These are phyloP conservation scores for Protobothrops flavoviridis DNA, from an alignment of 2,113 vertebrate genomes.

Conservation along the genomic window DNA sequence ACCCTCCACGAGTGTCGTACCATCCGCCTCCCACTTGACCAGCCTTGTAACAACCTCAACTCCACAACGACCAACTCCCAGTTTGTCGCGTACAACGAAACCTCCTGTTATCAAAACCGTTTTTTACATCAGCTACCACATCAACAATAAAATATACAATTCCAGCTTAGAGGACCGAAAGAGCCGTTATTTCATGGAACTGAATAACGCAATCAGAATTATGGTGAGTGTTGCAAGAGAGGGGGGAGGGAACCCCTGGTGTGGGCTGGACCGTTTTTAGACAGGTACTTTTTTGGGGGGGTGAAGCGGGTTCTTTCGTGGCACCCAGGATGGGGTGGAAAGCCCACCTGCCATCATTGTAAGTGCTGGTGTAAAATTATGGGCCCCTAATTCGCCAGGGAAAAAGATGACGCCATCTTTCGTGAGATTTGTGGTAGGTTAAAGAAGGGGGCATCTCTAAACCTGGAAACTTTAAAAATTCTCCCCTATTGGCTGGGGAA, in stretches of 20 bases:
- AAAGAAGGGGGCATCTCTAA: too few species aligned
- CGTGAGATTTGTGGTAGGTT: not conserved
- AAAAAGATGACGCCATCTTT: too few species aligned
- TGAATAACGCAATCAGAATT: rapidly evolving
- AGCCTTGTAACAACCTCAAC: too few species aligned
- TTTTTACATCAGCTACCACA: rapidly evolving
- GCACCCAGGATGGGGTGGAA: not conserved
- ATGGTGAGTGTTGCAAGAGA: not conserved
- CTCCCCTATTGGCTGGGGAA: not conserved
- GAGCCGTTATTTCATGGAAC: rapidly evolving
- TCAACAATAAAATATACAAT: rapidly evolving
- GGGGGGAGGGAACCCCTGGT: rapidly evolving
- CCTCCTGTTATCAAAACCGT: rapidly evolving
- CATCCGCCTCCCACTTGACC: too few species aligned
- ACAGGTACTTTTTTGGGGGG: not conserved
- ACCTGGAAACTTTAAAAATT: too few species aligned
- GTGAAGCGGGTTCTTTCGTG: rapidly evolving
- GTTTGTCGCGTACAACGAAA: rapidly evolving
- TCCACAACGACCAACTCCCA: rapidly evolving
- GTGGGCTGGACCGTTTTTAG: not conserved
- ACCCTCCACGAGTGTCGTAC: not conserved
- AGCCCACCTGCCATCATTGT: not conserved
- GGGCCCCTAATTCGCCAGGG: rapidly evolving
- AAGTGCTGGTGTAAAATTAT: not conserved
- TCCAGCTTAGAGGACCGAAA: rapidly evolving